Conservation (phyloP, 2,113 vertebrate genomes). For the Pygathrix nemaeus region DNA sequence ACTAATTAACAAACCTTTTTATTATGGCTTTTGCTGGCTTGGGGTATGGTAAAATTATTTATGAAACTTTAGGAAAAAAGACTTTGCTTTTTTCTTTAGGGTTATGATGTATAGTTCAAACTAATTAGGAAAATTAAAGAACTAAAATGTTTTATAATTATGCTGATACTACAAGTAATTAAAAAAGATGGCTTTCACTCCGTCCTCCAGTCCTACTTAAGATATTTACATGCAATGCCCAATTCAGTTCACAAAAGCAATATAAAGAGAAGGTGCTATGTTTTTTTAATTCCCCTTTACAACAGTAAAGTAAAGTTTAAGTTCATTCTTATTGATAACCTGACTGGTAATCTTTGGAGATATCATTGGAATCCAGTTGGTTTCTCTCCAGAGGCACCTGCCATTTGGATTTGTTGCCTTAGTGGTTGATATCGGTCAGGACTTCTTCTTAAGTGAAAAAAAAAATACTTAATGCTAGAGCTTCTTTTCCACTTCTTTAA, state of each 20-base stretch:
- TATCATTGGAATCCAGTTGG: neutral
- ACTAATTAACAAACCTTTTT: neutral
- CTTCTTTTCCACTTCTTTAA: neutral
- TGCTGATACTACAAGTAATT: accelerated
- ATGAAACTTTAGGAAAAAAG: neutral
- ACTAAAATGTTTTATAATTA: neutral
- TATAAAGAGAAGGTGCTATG: no score
- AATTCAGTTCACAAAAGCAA: neutral
- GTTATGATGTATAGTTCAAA: neutral
- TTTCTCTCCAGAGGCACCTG: accelerated
- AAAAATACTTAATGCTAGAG: neutral
- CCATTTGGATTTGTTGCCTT: neutral
- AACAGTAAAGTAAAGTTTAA: accelerated
- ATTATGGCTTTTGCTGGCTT: neutral
- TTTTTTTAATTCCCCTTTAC: neutral
- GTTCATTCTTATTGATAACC: accelerated
- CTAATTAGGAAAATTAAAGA: neutral
- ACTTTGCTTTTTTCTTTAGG: neutral
- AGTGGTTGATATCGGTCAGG: neutral
- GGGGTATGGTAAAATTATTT: neutral
- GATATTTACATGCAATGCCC: neutral
- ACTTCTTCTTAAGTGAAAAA: neutral
- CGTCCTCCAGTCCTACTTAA: accelerated
- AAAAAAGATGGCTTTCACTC: no score
- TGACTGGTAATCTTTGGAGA: neutral